These are phyloP conservation scores for Gulo gulo DNA, from an alignment of 2,113 vertebrate genomes.

Conservation along the genomic window DNA sequence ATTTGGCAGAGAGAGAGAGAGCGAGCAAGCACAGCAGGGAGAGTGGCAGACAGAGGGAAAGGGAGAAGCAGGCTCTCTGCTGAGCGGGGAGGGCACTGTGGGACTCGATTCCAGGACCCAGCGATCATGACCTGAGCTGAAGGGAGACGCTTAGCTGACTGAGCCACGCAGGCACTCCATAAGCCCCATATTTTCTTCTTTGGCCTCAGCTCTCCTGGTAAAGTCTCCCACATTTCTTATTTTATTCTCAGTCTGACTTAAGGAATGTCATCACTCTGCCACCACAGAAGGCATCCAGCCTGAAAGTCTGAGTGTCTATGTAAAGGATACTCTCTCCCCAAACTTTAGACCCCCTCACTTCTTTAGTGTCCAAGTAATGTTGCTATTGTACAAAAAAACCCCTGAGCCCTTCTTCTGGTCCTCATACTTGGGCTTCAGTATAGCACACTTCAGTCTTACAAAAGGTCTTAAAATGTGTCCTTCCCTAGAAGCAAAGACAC, in stretches of 20 bases:
- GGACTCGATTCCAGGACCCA: too few relatives aligned
- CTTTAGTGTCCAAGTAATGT: background rate
- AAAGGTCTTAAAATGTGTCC: background rate
- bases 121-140: too few relatives aligned
- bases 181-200: background rate
- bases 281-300: background rate
- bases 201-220: background rate
- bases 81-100: too few relatives aligned
- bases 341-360: background rate
- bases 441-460: background rate
- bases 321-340: background rate
- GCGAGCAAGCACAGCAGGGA: too few relatives aligned
- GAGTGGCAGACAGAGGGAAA: too few relatives aligned
- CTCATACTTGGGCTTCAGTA: background rate
- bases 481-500: background rate
- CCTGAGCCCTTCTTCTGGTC: background rate
- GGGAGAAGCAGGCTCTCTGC: too few relatives aligned
- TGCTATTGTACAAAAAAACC: background rate
- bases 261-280: background rate
- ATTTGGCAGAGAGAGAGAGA: too few relatives aligned
- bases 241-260: background rate
- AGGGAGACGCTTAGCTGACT: too few relatives aligned
- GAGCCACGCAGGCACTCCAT: too few relatives aligned
- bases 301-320: background rate
- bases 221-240: background rate